Conservation (phyloP, 1,140 invertebrate genomes). For the Aphaenogaster ashmeadi region DNA sequence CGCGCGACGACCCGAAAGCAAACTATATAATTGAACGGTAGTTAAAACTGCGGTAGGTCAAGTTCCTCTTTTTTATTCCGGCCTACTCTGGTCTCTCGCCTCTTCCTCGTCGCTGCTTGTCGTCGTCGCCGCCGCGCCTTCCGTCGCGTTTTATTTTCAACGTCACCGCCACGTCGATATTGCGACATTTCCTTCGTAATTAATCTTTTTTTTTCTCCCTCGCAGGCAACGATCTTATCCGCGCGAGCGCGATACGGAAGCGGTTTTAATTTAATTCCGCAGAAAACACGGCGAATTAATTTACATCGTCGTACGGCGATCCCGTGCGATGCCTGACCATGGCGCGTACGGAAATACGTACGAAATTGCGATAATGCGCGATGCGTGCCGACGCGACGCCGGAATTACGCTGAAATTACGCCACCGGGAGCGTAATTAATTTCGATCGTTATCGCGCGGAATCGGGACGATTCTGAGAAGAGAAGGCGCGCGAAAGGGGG, state of each 20-base stretch:
- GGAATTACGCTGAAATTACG: slow-evolving; percentile 52
- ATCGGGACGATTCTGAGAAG: slow-evolving; percentile 57
- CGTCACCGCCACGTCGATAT: slow-evolving; percentile 18
- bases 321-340: slow-evolving; percentile 45
- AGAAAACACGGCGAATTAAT: slow-evolving; percentile 50
- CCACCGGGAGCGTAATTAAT: slow-evolving; percentile 59
- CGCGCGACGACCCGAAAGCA: slow-evolving; percentile 79
- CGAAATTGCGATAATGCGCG: slow-evolving; percentile 59
- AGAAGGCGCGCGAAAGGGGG: slow-evolving; percentile 9
- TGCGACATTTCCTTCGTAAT: slow-evolving; percentile 53
- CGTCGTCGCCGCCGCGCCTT: slow-evolving; percentile 7
- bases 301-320: slow-evolving; percentile 31
- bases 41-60: slow-evolving; percentile 83
- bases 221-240: slow-evolving; percentile 18
- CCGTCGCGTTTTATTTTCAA: slow-evolving; percentile 28
- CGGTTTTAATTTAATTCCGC: slow-evolving; percentile 56
- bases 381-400: slow-evolving; percentile 46
- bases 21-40: slow-evolving; percentile 83
- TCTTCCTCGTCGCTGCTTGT: slow-evolving; percentile 11
- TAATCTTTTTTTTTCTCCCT: slow-evolving; percentile 27
- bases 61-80: slow-evolving; percentile 64
- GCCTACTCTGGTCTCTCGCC: neutral
- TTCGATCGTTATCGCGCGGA: slow-evolving; percentile 55
- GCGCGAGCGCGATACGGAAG: slow-evolving; percentile 29
- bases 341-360: slow-evolving; percentile 28